Conservation (phyloP, 2,888 invertebrate species). For the Acanthopleura granulata region DNA sequence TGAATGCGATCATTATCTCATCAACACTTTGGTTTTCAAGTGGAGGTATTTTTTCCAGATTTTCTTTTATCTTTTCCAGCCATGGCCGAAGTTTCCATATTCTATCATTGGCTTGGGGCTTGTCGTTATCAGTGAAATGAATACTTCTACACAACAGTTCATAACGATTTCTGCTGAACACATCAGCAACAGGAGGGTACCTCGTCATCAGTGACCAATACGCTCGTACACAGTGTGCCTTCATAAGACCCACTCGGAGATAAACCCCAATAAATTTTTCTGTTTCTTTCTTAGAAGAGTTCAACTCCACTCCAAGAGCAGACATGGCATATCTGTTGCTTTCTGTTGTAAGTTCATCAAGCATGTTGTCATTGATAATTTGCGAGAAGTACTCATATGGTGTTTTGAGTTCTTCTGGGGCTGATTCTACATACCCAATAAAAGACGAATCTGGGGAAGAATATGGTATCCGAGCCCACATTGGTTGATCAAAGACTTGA, state of each 20-base stretch:
- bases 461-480: conserved; percentile 5
- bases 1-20: conserved; percentile 15
- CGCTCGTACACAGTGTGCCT: neutral
- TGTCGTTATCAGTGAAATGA: conserved; percentile 19
- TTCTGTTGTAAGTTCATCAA: neutral
- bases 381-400: conserved; percentile 12
- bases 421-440: neutral
- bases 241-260: neutral
- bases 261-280: conserved; percentile 13
- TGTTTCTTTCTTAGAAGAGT: conserved; percentile 13
- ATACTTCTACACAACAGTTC: conserved; percentile 5
- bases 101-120: conserved; percentile 6
- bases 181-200: conserved; percentile 15
- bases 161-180: conserved; percentile 11
- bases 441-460: neutral
- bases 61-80: conserved; percentile 4
- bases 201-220: conserved; percentile 13
- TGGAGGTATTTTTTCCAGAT: conserved; percentile 1
- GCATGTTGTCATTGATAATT: conserved; percentile 1
- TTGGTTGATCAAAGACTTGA: conserved; percentile 9
- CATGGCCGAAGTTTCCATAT: conserved; percentile 18
- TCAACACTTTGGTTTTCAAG: conserved; percentile 6
- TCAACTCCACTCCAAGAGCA: conserved; percentile 2
- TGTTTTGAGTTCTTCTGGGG: conserved; percentile 8
- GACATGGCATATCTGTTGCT: conserved; percentile 12